These are phyloP conservation scores for Homarus gammarus DNA, from an alignment of 2,888 invertebrate species.

Conservation along the genomic window DNA sequence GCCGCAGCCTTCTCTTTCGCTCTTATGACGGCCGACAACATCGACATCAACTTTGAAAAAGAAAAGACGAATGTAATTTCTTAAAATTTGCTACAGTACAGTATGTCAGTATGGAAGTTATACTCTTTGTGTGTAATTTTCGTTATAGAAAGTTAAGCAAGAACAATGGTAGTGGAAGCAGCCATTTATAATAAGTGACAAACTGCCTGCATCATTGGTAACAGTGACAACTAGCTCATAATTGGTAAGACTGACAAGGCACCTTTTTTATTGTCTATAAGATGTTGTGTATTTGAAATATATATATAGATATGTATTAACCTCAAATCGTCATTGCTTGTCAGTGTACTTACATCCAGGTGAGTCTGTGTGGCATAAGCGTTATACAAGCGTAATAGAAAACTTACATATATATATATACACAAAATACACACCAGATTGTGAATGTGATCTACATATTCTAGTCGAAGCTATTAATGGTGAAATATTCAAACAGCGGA, in stretches of 20 bases:
- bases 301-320: background rate
- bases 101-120: no score
- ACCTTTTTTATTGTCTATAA: no score
- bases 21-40: conserved; percentile 54
- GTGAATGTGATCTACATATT: background rate
- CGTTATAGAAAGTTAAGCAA: no score
- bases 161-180: no score
- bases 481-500: background rate
- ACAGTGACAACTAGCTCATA: no score
- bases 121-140: no score
- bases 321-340: background rate
- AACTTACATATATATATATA: no score
- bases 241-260: no score
- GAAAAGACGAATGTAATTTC: background rate
- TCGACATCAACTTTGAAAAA: conserved; percentile 32
- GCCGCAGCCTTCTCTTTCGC: conserved; percentile 50
- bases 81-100: background rate
- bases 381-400: no score
- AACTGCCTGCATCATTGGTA: no score
- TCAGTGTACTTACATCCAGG: background rate
- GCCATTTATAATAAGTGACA: no score
- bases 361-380: no score
- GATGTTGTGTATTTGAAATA: background rate
- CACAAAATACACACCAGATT: background rate
- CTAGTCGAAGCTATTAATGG: background rate